Conservation (phyloP, 2,888 invertebrate species). For the Venustoraphidia nigricollis region DNA sequence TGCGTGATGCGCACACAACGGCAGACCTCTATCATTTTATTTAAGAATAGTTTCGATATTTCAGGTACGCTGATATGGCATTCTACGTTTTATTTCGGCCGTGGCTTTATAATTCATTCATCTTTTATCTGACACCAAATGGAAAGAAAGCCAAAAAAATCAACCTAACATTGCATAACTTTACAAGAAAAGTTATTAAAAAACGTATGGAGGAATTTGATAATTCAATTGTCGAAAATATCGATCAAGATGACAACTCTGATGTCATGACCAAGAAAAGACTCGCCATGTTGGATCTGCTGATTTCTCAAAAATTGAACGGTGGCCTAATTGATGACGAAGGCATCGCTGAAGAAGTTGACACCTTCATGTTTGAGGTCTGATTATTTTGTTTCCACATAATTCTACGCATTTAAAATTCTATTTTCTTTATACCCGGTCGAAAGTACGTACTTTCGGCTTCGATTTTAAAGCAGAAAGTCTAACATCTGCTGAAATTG, state of each 20-base stretch:
- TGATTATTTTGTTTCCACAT: not conserved
- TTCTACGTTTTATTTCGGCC: not conserved
- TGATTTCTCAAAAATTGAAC: not conserved
- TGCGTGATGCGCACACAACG: no score
- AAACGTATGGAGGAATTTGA: not conserved
- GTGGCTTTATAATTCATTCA: not conserved
- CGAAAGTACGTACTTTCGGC: no score
- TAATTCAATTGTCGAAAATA: no score
- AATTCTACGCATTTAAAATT: not conserved
- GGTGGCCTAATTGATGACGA: not conserved
- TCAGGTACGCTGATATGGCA: not conserved
- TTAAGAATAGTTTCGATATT: not conserved
- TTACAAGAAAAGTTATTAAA: not conserved
- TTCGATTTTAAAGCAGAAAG: no score
- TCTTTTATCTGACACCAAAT: not conserved
- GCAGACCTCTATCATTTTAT: no score
- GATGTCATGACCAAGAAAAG: not conserved
- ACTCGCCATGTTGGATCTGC: not conserved
- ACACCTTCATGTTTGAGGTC: not conserved
- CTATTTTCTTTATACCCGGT: no score
- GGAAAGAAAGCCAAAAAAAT: not conserved
- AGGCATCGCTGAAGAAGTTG: not conserved
- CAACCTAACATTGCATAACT: not conserved
- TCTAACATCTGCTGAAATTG: no score
- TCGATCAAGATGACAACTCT: not conserved